Evolutionary conservation across 2,113 vertebrate genomes (phyloP), one percentile per base, ranked within the genome.

Genomic region (Eubucco bourcierii): DNA sequence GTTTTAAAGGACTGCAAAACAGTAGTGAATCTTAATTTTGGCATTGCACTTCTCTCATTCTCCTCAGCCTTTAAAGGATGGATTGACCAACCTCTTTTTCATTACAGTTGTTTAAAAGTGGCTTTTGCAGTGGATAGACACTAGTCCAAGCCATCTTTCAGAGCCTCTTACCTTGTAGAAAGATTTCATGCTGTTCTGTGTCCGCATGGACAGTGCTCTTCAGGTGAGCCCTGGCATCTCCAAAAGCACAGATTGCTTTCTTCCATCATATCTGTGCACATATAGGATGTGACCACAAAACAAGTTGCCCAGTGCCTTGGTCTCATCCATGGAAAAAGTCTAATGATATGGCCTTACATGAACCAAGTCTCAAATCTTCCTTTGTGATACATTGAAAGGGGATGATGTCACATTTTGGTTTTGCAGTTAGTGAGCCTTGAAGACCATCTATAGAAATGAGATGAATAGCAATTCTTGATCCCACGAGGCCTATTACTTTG

Each of bases 241-340:
- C n/a, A 71, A 80, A 83, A 72, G 39, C 24, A 80, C 11, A 39
- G 13, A 13, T 20, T 78, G 25, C 7, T 63, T 76, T 33, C 14
- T 78, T 79, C 25, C 25, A 20, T 53, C 33, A 4, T 11, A 6
- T 71, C 19, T 83, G 41, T 75, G 33, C 34, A n/a, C 0, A 0
- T 67, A 9, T 2, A 4, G 39, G 37, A 66, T 47, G 9, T 78
- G 33, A 6, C 6, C 18, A 19, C 33, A 56, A 4, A 74, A 58
- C 67, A 75, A 31, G 4, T 11, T 29, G 4, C 17, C 71, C 4
- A 3, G 3, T 52, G 29, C 39, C 10, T 86, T 67, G n/a, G 4
- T 55, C 16, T 39, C 41, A 16, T 23, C 41, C 47, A 24, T 24
- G 33, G 27, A 25, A 63, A 86, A 80, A 50, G 5, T 9, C 56